A percentile compares a stretch with the other conserved stretches of the same genome.
phyloP scores from a whole-genome alignment of 2,113 vertebrate species.

The Acrocephalus arundinaceus region DNA sequence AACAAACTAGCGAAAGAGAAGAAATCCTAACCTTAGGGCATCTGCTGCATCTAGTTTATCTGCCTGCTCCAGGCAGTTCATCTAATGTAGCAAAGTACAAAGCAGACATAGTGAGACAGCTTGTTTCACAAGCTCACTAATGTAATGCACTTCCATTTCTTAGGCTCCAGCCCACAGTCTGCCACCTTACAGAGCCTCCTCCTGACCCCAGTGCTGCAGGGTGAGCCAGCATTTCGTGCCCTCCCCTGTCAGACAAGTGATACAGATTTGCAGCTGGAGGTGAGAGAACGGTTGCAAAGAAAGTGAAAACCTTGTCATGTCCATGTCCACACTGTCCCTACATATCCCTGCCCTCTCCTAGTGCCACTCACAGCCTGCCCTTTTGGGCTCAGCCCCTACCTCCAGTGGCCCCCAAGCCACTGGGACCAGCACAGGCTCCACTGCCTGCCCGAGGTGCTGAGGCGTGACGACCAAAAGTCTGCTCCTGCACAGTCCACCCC shows the following conservation, averaged over 20 bases:
- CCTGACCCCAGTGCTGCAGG: not conserved
- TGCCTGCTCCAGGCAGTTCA: not conserved
- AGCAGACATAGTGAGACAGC: not conserved
- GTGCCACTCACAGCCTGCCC: not conserved
- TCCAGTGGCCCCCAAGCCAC: not conserved
- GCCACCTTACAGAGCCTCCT: not conserved
- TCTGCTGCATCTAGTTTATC: not conserved
- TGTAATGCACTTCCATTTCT: not conserved
- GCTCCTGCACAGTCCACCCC: not conserved
- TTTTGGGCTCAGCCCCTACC: not conserved
- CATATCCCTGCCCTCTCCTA: not conserved
- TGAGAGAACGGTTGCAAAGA: not conserved
- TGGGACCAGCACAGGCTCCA: not conserved
- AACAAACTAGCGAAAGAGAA: not conserved
- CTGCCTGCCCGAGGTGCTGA: fast-evolving
- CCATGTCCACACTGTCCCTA: fast-evolving
- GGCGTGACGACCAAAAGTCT: not conserved
- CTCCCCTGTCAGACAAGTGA: not conserved
- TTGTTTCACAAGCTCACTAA: not conserved
- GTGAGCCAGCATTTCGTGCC: not conserved
- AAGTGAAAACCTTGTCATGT: not conserved
- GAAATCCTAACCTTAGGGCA: not conserved
- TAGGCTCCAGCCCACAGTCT: not conserved
- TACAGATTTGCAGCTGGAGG: not conserved
- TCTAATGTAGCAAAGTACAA: not conserved